These are phyloP conservation scores for Drosophila tanythrix DNA, from an alignment of 2,888 invertebrate species.

Conservation along the genomic window DNA sequence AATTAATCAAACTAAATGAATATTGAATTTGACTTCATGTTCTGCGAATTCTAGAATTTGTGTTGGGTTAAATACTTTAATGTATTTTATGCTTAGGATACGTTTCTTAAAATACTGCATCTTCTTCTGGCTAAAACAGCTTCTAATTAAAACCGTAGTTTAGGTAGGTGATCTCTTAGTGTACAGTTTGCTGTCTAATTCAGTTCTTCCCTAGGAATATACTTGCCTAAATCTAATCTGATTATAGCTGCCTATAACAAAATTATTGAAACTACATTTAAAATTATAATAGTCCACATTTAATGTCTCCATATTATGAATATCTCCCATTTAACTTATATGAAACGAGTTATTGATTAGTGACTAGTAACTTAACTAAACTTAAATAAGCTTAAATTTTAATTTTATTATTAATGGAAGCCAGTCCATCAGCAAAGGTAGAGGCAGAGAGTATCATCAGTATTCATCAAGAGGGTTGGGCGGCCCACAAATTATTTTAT, in stretches of 20 bases:
- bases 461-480: no score
- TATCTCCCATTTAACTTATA: neutral
- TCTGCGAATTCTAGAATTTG: neutral
- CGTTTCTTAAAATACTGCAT: neutral
- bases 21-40: neutral
- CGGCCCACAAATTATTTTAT: no score
- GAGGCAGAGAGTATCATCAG: no score
- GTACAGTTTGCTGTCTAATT: neutral
- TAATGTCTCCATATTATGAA: neutral
- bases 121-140: neutral
- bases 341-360: neutral
- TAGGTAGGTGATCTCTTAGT: neutral
- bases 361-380: neutral
- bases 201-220: neutral
- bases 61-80: fast-evolving
- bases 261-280: neutral
- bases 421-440: no score
- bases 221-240: neutral
- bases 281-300: neutral
- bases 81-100: neutral
- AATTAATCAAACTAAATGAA: neutral
- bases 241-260: neutral
- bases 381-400: neutral
- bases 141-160: neutral
- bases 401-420: no score